Percentiles rank a stretch among this genome's conserved stretches.
Evolutionary conservation across 2,888 invertebrate genomes (phyloP).

Genomic region (Acrobasis consociella): DNA sequence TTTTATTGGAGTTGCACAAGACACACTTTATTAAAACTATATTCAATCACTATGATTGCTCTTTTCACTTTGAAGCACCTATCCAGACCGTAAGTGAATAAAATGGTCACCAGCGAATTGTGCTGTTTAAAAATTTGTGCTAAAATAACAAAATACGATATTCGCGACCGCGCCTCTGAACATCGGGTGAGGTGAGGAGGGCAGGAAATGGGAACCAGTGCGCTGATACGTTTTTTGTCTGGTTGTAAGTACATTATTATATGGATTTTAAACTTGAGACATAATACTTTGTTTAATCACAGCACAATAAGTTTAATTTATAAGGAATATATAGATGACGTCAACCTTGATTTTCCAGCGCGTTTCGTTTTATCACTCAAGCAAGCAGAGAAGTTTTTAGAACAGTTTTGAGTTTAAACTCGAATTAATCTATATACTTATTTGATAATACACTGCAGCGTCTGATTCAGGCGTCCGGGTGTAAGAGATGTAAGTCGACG

Average conservation of each 20-base stretch:
- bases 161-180: background rate
- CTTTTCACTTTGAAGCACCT: slow-evolving; percentile 59
- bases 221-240: background rate
- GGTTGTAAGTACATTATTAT: background rate
- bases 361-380: slow-evolving; percentile 9
- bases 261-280: background rate
- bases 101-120: slow-evolving; percentile 41
- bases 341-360: background rate
- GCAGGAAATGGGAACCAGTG: background rate
- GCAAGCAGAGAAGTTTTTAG: background rate
- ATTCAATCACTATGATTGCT: slow-evolving; percentile 54
- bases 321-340: background rate
- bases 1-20: slow-evolving; percentile 55
- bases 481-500: slow-evolving; percentile 73
- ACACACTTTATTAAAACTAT: slow-evolving; percentile 52
- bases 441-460: slow-evolving; percentile 11
- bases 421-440: slow-evolving; percentile 13
- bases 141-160: slow-evolving; percentile 2
- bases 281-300: slow-evolving; percentile 5
- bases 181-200: background rate
- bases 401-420: slow-evolving; percentile 14
- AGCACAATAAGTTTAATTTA: slow-evolving; percentile 9
- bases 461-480: slow-evolving; percentile 66
- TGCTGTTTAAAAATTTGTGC: slow-evolving; percentile 31
- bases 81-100: slow-evolving; percentile 37